Evolutionary conservation across 2,797 vertebrate genomes (phyloP), one percentile per base, ranked within the genome.

Genomic region (Cirrhinus molitorella): DNA sequence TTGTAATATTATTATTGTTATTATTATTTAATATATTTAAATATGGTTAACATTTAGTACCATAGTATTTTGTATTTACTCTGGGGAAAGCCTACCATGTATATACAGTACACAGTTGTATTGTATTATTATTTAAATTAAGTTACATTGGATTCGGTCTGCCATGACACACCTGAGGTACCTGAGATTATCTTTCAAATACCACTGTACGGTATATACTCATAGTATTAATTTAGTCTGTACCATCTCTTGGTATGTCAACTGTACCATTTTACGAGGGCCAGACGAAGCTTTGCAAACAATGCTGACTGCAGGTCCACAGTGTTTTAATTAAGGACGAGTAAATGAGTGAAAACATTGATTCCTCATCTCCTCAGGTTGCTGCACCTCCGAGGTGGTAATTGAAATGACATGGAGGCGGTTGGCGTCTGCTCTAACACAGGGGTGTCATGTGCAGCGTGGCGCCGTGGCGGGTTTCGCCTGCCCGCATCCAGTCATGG

Each of bases 371-470:
- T 87, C 84, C 74, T 87, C 73, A 85, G 85, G 85, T 85, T 84
- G 84, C 84, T 49, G 59, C 74, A 87, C 67, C 77, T 91, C 89
- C 92, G 91, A 91, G 14, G 90, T 90, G 90, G 89, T 89, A 91
- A 94, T 94, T 94, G 93, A 92, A 94, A 89, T 92, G 79, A 91
- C 91, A 77, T 91, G 91, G 88, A 87, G 91, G 90, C 93, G 92
- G 92, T 92, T 93, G 94, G 92, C 89, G 91, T 92, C 92, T 88
- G 90, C 91, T 92, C 91, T 92, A 93, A 93, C 91, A 89, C 89
- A 93, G 89, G 92, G 90, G 92, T 91, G 92, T 93, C 91, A 90
- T 88, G 92, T 92, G 89, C 91, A 91, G 94, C 89, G 57, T 84
- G 79, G 85, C 63, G 66, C 81, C 65, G 55, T 3, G 47, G 67